phyloP scores from a whole-genome alignment of 92 coral and sea anemone genomes.

The Heteractis magnifica region DNA sequence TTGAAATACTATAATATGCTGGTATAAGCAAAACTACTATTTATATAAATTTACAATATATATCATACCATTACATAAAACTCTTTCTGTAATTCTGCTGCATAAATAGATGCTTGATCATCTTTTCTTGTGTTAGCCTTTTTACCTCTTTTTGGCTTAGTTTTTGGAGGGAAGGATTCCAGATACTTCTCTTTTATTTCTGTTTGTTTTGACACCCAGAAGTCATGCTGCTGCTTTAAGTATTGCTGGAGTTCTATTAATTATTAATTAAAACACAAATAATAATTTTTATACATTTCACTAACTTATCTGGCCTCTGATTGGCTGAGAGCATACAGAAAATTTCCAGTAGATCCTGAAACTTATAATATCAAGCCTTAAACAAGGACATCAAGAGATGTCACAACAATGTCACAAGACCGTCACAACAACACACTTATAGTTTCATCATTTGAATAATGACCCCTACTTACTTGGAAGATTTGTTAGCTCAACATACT shows the following conservation, averaged over 20 bases:
- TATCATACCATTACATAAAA: conserved; percentile 16
- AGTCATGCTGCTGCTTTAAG: conserved; percentile 13
- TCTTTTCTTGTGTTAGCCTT: not conserved
- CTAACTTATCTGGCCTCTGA: too few species aligned
- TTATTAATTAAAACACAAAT: not conserved
- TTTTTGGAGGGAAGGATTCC: conserved; percentile 9
- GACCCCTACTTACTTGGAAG: conserved; percentile 15
- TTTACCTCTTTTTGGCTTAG: not conserved
- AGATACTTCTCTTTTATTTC: conserved; percentile 12
- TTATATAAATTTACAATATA: not conserved
- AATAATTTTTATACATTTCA: too few species aligned
- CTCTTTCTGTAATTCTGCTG: conserved; percentile 23
- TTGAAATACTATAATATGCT: not conserved
- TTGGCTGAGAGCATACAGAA: too few species aligned
- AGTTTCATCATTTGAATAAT: not conserved
- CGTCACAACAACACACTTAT: not conserved
- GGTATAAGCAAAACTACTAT: not conserved
- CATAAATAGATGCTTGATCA: not conserved
- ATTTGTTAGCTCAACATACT: not conserved
- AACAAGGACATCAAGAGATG: too few species aligned
- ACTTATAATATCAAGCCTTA: too few species aligned
- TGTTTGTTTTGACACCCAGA: conserved; percentile 2
- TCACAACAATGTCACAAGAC: not conserved
- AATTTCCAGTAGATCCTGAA: too few species aligned
- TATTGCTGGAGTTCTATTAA: conserved; percentile 9